phyloP scores from a whole-genome alignment of 2,797 vertebrate genomes.

The Cryptoblepharus egeriae region DNA sequence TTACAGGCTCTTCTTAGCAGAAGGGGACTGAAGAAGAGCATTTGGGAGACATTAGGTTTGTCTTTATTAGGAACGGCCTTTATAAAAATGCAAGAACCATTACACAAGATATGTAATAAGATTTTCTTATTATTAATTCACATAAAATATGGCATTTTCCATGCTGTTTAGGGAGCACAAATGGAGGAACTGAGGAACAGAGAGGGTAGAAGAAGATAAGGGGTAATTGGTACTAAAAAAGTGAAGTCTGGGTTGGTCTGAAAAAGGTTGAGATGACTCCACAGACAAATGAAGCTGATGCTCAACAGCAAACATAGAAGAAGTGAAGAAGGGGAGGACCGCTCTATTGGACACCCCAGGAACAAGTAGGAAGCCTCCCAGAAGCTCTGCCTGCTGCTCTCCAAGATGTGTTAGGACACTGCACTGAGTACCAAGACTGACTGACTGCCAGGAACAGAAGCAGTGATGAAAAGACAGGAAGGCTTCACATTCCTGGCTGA shows the following conservation, averaged over 20 bases:
- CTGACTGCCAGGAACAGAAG: slow-evolving; percentile 22
- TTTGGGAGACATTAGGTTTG: not conserved
- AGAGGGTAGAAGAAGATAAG: not conserved
- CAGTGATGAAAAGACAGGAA: slow-evolving; percentile 31
- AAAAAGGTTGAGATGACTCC: too few species aligned
- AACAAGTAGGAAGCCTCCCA: slow-evolving; percentile 11
- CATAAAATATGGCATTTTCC: not conserved
- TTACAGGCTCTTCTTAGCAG: not conserved
- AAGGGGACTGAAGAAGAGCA: not conserved
- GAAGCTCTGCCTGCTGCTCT: not conserved
- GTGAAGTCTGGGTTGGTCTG: too few species aligned
- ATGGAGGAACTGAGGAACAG: not conserved
- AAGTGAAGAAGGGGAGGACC: not conserved
- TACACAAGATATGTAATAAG: not conserved
- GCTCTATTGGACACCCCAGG: not conserved
- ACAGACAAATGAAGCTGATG: not conserved
- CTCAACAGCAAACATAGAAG: not conserved
- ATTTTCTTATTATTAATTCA: not conserved
- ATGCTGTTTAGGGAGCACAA: not conserved
- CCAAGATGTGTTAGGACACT: slow-evolving; percentile 18
- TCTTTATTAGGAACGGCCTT: too few species aligned
- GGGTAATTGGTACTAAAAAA: too few species aligned
- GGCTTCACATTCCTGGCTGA: not conserved
- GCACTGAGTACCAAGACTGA: not conserved
- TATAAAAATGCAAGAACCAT: not conserved